These are phyloP conservation scores for Drosophila ambigua DNA, from an alignment of 1,140 invertebrate genomes.

Conservation along the genomic window DNA sequence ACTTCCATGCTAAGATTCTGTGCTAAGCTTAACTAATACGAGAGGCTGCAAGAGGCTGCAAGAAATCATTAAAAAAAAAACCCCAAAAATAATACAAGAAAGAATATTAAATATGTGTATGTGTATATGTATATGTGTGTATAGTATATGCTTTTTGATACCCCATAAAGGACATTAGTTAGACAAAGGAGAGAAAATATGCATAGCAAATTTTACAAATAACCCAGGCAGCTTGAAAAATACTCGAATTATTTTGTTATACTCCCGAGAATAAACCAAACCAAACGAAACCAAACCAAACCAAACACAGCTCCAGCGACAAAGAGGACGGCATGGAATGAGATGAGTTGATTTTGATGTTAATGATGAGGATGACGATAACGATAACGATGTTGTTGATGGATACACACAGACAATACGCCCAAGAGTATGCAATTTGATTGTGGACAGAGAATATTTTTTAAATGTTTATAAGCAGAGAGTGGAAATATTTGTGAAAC, in stretches of 20 bases:
- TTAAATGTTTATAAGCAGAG: constrained; percentile 73
- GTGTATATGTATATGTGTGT: constrained; percentile 36
- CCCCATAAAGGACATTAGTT: constrained; percentile 65
- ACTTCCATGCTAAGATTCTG: constrained; percentile 48
- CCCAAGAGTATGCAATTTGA: constrained; percentile 75
- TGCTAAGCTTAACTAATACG: constrained; percentile 25
- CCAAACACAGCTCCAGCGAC: constrained; percentile 43
- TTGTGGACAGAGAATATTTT: constrained; percentile 77
- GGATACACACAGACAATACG: constrained; percentile 76
- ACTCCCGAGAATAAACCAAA: constrained; percentile 18
- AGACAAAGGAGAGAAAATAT: constrained; percentile 50
- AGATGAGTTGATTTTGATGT: no score
- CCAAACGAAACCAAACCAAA: constrained; percentile 22
- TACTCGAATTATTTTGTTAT: constrained; percentile 53
- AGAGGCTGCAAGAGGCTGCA: constrained; percentile 23
- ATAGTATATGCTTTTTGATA: constrained; percentile 69
- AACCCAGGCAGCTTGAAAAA: constrained; percentile 32
- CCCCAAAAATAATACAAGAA: constrained; percentile 14
- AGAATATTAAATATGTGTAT: constrained; percentile 27
- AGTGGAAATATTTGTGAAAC: constrained; percentile 70
- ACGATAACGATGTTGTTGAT: constrained; percentile 15
- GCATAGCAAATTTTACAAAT: constrained; percentile 52
- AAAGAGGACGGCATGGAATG: constrained; percentile 4
- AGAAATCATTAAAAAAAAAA: constrained; percentile 10
- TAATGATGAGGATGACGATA: no score